phyloP scores from a whole-genome alignment of 1,140 invertebrate species.

The Temnothorax longispinosus region DNA sequence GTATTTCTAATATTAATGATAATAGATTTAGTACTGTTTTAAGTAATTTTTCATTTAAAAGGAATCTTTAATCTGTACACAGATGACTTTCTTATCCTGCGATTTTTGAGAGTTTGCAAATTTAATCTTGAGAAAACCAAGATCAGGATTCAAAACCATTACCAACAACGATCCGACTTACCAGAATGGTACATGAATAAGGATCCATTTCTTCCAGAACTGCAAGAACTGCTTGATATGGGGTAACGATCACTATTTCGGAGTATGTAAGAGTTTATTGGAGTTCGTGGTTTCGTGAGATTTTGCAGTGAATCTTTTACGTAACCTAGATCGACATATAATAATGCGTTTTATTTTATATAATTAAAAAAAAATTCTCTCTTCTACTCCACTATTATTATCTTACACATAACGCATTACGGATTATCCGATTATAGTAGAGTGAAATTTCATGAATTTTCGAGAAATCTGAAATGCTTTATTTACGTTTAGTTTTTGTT shows the following conservation, averaged over 20 bases:
- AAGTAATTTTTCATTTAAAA: not conserved
- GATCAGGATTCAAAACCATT: conserved; percentile 87
- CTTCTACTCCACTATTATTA: too few relatives aligned
- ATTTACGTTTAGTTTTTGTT: conserved; percentile 78
- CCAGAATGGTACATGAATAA: conserved; percentile 88
- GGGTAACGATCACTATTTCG: conserved; percentile 80
- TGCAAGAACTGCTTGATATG: conserved; percentile 87
- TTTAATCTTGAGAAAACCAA: conserved; percentile 87
- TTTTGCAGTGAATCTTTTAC: not conserved
- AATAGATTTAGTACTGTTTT: not conserved
- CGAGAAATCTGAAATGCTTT: not conserved
- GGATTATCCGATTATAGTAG: too few relatives aligned
- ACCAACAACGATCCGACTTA: conserved; percentile 85
- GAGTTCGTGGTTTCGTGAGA: not conserved
- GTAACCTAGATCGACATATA: too few relatives aligned
- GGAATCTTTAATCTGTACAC: conserved; percentile 25
- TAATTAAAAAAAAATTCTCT: not conserved
- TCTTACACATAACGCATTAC: too few relatives aligned
- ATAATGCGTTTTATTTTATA: not conserved
- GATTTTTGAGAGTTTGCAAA: conserved; percentile 88
- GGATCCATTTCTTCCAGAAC: conserved; percentile 86
- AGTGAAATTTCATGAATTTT: too few relatives aligned
- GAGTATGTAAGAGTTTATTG: not conserved
- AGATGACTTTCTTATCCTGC: conserved; percentile 87
- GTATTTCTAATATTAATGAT: not conserved